Base-by-base conservation (phyloP, 2,888 invertebrate species). In the Eupithecia tripunctaria region DNA sequence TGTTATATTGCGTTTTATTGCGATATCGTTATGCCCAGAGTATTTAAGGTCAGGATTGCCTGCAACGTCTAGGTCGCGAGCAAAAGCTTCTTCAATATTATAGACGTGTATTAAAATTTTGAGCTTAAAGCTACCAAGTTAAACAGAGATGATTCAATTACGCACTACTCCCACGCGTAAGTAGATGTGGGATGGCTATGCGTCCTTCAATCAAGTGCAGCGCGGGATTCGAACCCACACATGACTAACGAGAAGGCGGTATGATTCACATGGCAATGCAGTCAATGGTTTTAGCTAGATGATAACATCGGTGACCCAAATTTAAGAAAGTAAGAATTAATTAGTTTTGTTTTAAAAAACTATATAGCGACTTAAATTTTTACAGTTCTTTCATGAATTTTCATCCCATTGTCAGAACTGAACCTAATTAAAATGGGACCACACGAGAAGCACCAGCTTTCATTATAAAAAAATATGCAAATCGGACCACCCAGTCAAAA, bases 121-220 rank as follows among this genome's bases (percentile, higher is more conserved):
- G 47, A n/a, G 14, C 12, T 25, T 25, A 25, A 56, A 21, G 10
- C 29, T 62, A 36, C 60, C 60, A 36, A 32, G 1, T 10, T 10
- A 36, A 36, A 36, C 21, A 4, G n/a, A n/a, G 64, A 64, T 64
- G 64, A 64, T 63, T 64, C 64, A 38, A 64, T 64, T 14, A 60
- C 29, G 12, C 27, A 60, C 29, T 60, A 60, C 14, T 63, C 64
- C 64, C 21, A 64, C 64, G 21, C 12, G 21, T 64, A 38, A 21
- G 36, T 29, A 29, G 60, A n/a, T 64, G 64, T 64, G 41, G 64
- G 63, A 63, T 63, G n/a, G 38, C 64, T 21, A 64, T 64, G 64
- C 64, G 64, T 64, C 64, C 64, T 64, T 64, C 64, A 64, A 64
- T 64, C 38, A 64, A 64, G 64, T 41, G 64, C 64, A 64, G 27